A percentile compares a stretch with the other conserved stretches of the same genome.
Evolutionary conservation across 2,888 invertebrate species (phyloP).

Genomic region (Celastrina argiolus): DNA sequence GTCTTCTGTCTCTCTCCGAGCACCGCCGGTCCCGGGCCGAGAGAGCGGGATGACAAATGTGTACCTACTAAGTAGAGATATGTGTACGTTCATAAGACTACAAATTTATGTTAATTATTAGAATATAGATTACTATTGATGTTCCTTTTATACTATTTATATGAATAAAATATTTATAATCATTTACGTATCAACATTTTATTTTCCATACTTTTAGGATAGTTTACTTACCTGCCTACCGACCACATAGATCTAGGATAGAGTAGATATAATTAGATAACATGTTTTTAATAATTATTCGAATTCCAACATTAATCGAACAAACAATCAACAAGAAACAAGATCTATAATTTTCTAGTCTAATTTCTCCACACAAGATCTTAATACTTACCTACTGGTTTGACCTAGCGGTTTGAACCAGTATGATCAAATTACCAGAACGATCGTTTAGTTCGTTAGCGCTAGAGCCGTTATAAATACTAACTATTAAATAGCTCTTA

Average conservation of each 20-base stretch:
- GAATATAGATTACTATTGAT: slow-evolving; percentile 39
- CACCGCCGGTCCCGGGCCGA: slow-evolving; percentile 40
- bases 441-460: neutral
- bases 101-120: slow-evolving; percentile 47
- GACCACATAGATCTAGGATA: no score
- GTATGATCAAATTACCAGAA: neutral
- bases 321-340: no score
- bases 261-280: no score
- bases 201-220: neutral
- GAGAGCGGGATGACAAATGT: slow-evolving; percentile 59
- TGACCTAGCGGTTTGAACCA: neutral
- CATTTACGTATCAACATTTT: neutral
- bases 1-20: slow-evolving; percentile 36
- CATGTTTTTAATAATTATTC: no score
- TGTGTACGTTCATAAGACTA: slow-evolving; percentile 45
- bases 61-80: slow-evolving; percentile 76
- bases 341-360: neutral
- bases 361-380: neutral
- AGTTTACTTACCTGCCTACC: no score
- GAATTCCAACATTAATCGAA: no score
- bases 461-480: neutral
- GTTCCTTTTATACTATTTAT: slow-evolving; percentile 33
- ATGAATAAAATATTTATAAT: slow-evolving; percentile 33
- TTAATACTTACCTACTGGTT: no score
- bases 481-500: neutral